A percentile compares a stretch with the other conserved stretches of the same genome.
Evolutionary conservation across 2,113 vertebrate genomes (phyloP).

Genomic region (Sciurus niger): DNA sequence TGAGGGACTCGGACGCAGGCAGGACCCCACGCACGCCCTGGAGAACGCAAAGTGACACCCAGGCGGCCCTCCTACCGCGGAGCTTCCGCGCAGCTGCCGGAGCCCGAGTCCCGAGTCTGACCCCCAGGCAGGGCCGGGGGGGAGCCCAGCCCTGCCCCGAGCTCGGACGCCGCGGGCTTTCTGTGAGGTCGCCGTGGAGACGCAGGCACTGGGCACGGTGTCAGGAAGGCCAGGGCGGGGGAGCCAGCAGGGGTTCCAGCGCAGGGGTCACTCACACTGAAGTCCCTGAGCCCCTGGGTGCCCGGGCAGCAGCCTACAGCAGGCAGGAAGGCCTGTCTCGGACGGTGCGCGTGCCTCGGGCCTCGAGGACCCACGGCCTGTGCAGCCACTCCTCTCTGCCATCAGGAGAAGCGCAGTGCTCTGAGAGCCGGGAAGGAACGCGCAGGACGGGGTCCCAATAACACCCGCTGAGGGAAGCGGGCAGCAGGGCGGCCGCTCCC

Average conservation of each 20-base stretch:
- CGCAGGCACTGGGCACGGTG: constrained; percentile 54
- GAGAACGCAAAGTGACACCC: no score
- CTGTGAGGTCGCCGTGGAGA: constrained; percentile 76
- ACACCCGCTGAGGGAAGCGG: background rate
- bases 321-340: background rate
- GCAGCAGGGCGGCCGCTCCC: background rate
- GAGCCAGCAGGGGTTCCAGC: background rate
- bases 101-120: no score
- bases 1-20: no score
- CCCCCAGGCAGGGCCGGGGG: constrained; percentile 64
- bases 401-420: fast-evolving
- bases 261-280: no score
- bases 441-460: fast-evolving
- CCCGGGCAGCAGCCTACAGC: background rate
- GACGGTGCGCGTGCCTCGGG: background rate
- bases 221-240: background rate
- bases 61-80: no score
- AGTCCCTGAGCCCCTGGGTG: no score
- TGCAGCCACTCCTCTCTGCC: background rate
- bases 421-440: background rate
- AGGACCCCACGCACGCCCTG: no score
- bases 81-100: no score
- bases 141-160: constrained; percentile 70
- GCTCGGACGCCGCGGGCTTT: constrained; percentile 12
- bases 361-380: background rate